Base-by-base conservation (phyloP, 2,888 invertebrate species). In the Mycogona germanica region DNA sequence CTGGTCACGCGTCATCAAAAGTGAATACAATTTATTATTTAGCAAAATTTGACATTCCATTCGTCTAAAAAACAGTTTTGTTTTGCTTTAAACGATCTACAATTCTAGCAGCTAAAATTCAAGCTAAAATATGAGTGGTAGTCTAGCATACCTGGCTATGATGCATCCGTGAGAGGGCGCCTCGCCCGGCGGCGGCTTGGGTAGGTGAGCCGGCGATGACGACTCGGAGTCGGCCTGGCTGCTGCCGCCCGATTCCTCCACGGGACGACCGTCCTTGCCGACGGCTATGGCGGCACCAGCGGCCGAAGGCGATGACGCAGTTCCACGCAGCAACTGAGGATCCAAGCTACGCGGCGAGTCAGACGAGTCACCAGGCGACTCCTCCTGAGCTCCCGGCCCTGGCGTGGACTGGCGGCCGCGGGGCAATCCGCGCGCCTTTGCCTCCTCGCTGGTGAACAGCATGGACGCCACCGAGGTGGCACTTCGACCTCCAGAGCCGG, bases 131-230 rank as follows among this genome's bases (percentile, higher is more conserved):
- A n/a, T n/a, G n/a, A n/a, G n/a, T n/a, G n/a, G n/a, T n/a, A n/a
- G n/a, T n/a, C n/a, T n/a, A n/a, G n/a, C 47, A 30, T 53, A 58
- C 58, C 58, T 53, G 21, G 58, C 58, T 25, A 53, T 26, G 17
- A 58, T 53, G 49, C 58, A 58, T 44, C 58, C 58, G 38, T 58
- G 51, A 19, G 48, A 26, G 17, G 58, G 58, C 35, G 58, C 55
- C 30, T 58, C 55, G 32, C 58, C 58, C 14, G 51, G 37, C 14
- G 58, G 58, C 23, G 55, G 55, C 21, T 40, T 29, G 9, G 55
- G 58, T 14, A 58, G 21, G 21, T 58, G 55, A 28, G 41, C 44
- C n/a, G 55, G 50, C 23, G 48, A 42, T 2, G 52, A 55, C 21
- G 30, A 46, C 26, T 53, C 55, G 17, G 56, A 54, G 32, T 56